These are phyloP conservation scores for Drosophila neocordata DNA, from an alignment of 1,140 invertebrate species.

Conservation along the genomic window DNA sequence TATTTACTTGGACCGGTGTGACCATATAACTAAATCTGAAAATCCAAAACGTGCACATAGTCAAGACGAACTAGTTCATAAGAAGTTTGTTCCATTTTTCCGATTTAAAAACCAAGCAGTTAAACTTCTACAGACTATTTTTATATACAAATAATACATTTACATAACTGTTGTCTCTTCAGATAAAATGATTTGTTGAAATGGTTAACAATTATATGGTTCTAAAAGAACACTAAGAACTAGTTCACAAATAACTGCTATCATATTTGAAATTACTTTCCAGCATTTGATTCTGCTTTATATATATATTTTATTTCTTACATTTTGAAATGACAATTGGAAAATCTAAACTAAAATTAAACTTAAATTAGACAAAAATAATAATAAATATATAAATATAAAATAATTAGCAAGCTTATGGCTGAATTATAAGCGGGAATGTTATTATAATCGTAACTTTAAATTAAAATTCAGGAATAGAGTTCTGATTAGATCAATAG, in stretches of 20 bases:
- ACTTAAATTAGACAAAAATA: neutral
- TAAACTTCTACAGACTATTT: too few relatives aligned
- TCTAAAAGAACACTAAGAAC: neutral
- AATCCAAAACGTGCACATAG: neutral
- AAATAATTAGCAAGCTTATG: neutral
- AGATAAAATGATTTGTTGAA: too few relatives aligned
- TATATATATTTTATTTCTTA: constrained; percentile 1
- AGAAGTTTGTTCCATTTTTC: neutral
- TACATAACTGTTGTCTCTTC: too few relatives aligned
- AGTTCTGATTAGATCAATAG: constrained; percentile 2
- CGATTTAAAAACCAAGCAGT: neutral
- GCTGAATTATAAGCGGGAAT: neutral
- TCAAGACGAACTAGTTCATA: neutral
- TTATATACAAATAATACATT: too few relatives aligned
- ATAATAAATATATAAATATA: too few relatives aligned
- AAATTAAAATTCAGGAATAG: neutral
- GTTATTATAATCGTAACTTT: neutral
- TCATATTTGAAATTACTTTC: neutral
- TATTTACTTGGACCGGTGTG: neutral
- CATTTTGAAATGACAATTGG: neutral
- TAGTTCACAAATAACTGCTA: neutral
- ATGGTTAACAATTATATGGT: too few relatives aligned
- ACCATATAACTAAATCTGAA: neutral
- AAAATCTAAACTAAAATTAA: neutral
- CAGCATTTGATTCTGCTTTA: neutral